Conservation (phyloP, 23 tunicate species). For the Oikopleura albicans region DNA sequence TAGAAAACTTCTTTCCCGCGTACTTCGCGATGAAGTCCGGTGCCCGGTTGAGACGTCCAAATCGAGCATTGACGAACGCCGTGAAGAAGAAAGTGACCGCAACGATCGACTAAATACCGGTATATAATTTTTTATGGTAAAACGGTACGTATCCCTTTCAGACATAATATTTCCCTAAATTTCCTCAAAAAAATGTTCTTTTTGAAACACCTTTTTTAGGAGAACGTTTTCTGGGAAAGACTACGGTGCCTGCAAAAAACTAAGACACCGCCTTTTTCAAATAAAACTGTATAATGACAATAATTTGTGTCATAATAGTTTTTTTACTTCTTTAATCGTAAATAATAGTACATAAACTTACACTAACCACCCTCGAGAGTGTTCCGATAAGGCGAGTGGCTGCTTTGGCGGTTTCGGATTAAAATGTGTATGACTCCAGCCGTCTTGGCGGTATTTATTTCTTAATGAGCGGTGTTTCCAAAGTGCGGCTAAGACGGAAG, state of each 20-base stretch:
- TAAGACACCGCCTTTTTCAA: too few relatives aligned
- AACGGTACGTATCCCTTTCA: too few relatives aligned
- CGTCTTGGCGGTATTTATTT: neutral
- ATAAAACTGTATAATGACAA: too few relatives aligned
- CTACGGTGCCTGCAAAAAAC: too few relatives aligned
- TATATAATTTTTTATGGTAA: too few relatives aligned
- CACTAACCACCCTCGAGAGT: neutral
- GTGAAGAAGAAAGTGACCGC: neutral
- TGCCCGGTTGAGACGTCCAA: neutral
- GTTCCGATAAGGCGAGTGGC: neutral
- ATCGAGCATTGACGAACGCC: neutral
- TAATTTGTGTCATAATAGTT: too few relatives aligned
- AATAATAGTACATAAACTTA: neutral
- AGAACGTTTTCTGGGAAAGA: too few relatives aligned
- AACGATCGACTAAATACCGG: neutral
- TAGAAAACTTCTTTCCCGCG: neutral
- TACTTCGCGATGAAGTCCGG: neutral
- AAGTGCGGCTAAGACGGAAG: neutral
- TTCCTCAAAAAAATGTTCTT: too few relatives aligned
- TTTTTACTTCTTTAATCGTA: too few relatives aligned
- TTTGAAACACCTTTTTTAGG: too few relatives aligned
- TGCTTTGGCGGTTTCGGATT: neutral
- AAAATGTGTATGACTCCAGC: neutral
- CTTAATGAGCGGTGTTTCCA: neutral
- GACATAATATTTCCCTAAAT: too few relatives aligned